Conservation (phyloP, 2,888 invertebrate species). For the Nomada hirtipes region DNA sequence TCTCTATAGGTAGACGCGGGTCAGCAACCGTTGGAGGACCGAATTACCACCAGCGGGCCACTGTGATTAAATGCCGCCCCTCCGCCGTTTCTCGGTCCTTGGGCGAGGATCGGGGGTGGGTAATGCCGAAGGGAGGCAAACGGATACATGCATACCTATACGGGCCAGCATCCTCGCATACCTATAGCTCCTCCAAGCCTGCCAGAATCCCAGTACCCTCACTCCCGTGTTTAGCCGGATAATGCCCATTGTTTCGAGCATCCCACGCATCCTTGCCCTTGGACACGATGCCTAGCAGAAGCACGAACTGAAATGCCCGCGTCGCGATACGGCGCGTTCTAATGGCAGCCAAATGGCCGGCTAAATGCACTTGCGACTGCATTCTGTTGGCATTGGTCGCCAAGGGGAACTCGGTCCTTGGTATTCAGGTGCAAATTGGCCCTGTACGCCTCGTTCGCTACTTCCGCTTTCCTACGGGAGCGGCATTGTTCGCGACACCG, state of each 20-base stretch:
- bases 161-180: slow-evolving; percentile 65
- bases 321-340: slow-evolving; percentile 63
- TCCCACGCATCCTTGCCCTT: slow-evolving; percentile 73
- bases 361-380: slow-evolving; percentile 61
- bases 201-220: slow-evolving; percentile 58
- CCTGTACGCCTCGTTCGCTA: slow-evolving; percentile 55
- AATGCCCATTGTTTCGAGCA: slow-evolving; percentile 77
- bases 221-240: slow-evolving; percentile 61
- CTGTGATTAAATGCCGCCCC: slow-evolving; percentile 73
- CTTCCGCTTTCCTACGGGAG: slow-evolving; percentile 55
- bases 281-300: slow-evolving; percentile 62
- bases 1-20: slow-evolving; percentile 53
- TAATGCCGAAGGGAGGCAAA: slow-evolving; percentile 37
- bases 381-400: slow-evolving; percentile 20
- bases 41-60: slow-evolving; percentile 73
- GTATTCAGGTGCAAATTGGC: slow-evolving; percentile 71
- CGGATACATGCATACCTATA: slow-evolving; percentile 67
- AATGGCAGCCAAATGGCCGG: slow-evolving; percentile 65
- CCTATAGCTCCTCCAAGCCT: slow-evolving; percentile 68
- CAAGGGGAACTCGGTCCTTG: slow-evolving; percentile 23
- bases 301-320: slow-evolving; percentile 64
- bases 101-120: slow-evolving; percentile 30
- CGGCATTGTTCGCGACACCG: slow-evolving; percentile 8
- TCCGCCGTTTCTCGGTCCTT: slow-evolving; percentile 10
- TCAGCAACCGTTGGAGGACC: slow-evolving; percentile 75